Conservation (phyloP, 2,113 vertebrate species). For the Glareola pratincola region DNA sequence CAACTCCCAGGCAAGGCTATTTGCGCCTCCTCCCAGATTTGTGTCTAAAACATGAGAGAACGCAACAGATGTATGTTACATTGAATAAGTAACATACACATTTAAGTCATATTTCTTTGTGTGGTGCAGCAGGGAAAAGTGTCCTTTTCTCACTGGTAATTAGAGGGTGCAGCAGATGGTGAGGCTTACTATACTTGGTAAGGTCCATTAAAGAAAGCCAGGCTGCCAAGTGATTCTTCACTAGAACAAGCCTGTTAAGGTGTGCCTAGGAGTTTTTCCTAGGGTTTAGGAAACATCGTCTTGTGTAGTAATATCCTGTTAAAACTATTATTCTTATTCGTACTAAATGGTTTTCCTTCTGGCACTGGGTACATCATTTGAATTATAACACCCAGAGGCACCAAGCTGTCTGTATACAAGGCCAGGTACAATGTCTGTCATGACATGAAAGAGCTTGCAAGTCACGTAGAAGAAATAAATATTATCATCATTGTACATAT, state of each 20-base stretch:
- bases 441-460: neutral
- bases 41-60: neutral
- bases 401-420: neutral
- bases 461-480: neutral
- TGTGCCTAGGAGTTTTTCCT: neutral
- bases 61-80: neutral
- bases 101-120: slow-evolving; percentile 15
- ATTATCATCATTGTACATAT: neutral
- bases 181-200: neutral
- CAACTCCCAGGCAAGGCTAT: neutral
- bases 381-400: neutral
- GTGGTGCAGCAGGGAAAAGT: neutral
- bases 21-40: neutral
- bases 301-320: neutral
- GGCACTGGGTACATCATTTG: neutral
- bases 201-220: slow-evolving; percentile 10
- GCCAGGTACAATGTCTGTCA: neutral
- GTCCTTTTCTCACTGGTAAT: slow-evolving; percentile 34
- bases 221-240: slow-evolving; percentile 4
- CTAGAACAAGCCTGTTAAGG: neutral
- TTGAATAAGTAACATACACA: neutral
- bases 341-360: neutral
- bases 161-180: slow-evolving; percentile 20
- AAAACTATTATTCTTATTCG: neutral
- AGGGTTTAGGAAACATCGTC: neutral